Conservation (phyloP, 2,888 invertebrate species). For the Microctonus hyperodae region DNA sequence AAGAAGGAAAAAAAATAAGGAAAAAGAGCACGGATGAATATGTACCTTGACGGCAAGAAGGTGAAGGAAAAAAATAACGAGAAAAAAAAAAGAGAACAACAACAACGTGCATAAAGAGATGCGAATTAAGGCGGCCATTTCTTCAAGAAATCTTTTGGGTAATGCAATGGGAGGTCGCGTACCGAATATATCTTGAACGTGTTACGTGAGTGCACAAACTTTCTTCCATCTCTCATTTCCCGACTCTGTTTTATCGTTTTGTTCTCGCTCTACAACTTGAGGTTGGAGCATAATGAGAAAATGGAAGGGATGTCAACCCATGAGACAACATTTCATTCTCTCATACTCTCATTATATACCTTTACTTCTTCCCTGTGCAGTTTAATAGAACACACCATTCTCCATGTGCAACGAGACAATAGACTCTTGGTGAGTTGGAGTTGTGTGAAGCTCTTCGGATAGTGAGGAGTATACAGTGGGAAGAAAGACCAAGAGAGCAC, state of each 20-base stretch:
- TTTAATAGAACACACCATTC: conserved; percentile 37
- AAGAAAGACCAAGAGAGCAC: conserved; percentile 21
- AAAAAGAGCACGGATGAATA: conserved; percentile 22
- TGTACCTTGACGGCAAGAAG: conserved; percentile 13
- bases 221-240: background rate
- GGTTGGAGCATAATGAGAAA: background rate
- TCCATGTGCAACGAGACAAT: conserved; percentile 36
- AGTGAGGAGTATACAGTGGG: background rate
- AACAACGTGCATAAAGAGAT: conserved; percentile 10
- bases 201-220: background rate
- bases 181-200: background rate
- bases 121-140: conserved; percentile 35
- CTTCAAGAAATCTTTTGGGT: conserved; percentile 33
- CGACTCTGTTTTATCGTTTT: conserved; percentile 16
- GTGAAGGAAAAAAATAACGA: background rate
- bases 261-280: conserved; percentile 22
- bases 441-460: conserved; percentile 8
- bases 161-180: background rate
- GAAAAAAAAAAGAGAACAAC: conserved; percentile 11
- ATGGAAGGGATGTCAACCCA: conserved; percentile 2
- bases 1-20: conserved; percentile 28
- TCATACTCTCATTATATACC: background rate
- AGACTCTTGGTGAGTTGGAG: conserved; percentile 12
- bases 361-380: conserved; percentile 22
- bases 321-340: conserved; percentile 27